These are phyloP conservation scores for Drosophila prostipennis DNA, from an alignment of 2,888 invertebrate species.

Conservation along the genomic window DNA sequence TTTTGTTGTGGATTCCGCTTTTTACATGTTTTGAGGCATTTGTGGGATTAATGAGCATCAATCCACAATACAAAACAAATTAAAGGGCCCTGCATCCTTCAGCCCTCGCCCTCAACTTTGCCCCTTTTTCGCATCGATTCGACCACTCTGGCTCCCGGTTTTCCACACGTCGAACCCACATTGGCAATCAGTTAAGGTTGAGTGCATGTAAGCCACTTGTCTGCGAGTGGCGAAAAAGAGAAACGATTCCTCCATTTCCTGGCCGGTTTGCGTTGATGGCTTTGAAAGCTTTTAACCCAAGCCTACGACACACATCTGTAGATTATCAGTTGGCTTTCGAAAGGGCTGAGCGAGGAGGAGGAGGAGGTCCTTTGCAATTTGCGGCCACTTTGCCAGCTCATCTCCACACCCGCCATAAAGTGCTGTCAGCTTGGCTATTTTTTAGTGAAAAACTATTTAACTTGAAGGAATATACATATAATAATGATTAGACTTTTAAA, in stretches of 20 bases:
- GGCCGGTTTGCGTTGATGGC: constrained; percentile 62
- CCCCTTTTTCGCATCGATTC: constrained; percentile 6
- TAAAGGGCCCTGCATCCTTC: constrained; percentile 50
- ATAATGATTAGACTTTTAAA: no score
- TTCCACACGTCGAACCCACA: constrained; percentile 35
- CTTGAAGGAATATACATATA: not conserved
- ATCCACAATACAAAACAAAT: constrained; percentile 73
- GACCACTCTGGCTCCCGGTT: constrained; percentile 7
- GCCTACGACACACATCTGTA: constrained; percentile 53
- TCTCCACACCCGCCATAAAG: constrained; percentile 36
- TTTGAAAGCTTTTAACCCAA: constrained; percentile 70
- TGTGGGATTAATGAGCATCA: constrained; percentile 80
- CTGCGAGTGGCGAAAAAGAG: constrained; percentile 39
- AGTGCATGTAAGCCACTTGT: constrained; percentile 75
- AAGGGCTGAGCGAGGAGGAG: constrained; percentile 10
- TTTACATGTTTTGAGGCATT: constrained; percentile 65
- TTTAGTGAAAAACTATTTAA: not conserved
- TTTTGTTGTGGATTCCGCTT: constrained; percentile 65
- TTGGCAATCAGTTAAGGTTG: constrained; percentile 55
- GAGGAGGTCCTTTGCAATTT: constrained; percentile 57
- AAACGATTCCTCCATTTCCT: constrained; percentile 70
- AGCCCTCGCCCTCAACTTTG: not conserved
- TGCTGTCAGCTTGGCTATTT: constrained; percentile 11
- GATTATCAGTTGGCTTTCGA: constrained; percentile 62
- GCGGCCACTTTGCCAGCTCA: constrained; percentile 58